A percentile compares a stretch with the other conserved stretches of the same genome.
These are phyloP conservation scores for Pithys albifrons DNA, from an alignment of 2,113 vertebrate genomes.

Conservation along the genomic window DNA sequence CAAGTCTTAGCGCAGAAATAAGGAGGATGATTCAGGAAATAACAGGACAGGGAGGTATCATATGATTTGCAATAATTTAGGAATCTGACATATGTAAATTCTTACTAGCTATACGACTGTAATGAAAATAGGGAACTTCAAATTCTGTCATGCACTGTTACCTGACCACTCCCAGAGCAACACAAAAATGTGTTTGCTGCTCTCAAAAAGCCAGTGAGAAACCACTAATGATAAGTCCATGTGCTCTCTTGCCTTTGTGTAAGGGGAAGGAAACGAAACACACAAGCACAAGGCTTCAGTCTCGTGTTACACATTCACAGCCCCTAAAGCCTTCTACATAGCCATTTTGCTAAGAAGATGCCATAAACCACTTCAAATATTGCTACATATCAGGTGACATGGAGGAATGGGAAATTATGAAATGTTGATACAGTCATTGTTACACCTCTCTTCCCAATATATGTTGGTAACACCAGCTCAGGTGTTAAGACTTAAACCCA, in stretches of 20 bases:
- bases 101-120: neutral
- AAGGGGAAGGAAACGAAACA: neutral
- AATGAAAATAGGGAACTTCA: neutral
- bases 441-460: neutral
- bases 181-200: neutral
- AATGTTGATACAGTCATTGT: neutral
- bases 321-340: neutral
- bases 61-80: neutral
- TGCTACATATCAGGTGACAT: neutral
- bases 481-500: neutral
- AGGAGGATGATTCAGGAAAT: neutral
- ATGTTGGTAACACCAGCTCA: neutral
- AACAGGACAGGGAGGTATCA: neutral
- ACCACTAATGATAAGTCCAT: neutral
- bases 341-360: neutral
- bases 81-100: neutral
- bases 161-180: neutral
- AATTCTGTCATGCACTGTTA: neutral
- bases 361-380: neutral
- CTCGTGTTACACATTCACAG: neutral
- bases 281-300: neutral
- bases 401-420: neutral
- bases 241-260: neutral
- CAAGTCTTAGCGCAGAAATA: neutral
- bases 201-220: neutral